Evolutionary conservation across 2,113 vertebrate genomes (phyloP).

Genomic region (Scomber japonicus): DNA sequence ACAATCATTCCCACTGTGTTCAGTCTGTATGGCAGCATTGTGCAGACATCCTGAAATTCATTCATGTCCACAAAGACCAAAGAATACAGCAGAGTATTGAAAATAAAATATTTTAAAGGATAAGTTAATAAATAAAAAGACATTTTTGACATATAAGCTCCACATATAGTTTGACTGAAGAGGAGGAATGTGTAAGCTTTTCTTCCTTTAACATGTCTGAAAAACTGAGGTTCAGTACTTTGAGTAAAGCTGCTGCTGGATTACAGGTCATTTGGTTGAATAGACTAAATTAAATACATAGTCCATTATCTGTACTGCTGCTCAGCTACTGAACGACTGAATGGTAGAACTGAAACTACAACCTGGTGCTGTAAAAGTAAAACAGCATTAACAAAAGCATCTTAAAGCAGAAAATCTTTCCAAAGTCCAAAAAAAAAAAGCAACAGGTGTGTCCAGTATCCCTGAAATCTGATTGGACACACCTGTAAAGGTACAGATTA

Average conservation of each 20-base stretch:
- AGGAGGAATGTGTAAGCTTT: not conserved
- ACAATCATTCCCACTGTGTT: slow-evolving; percentile 12
- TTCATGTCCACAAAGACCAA: slow-evolving; percentile 1
- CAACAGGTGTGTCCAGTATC: not conserved
- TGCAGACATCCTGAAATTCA: not conserved
- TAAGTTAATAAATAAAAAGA: slow-evolving; percentile 25
- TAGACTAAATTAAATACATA: too few species aligned
- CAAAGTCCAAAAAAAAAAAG: too few species aligned
- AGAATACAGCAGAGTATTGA: not conserved
- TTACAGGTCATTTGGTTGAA: too few species aligned
- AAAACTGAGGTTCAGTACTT: not conserved
- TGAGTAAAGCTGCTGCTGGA: too few species aligned
- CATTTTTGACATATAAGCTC: not conserved
- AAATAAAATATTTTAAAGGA: slow-evolving; percentile 3
- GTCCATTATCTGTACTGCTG: too few species aligned
- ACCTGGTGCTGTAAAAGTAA: too few species aligned
- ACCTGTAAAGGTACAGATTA: not conserved
- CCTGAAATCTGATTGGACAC: slow-evolving; percentile 5
- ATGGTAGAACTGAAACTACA: too few species aligned
- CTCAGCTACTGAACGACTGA: too few species aligned
- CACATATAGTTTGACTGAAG: not conserved
- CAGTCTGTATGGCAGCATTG: slow-evolving; percentile 19
- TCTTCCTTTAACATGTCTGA: too few species aligned
- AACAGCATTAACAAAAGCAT: too few species aligned
- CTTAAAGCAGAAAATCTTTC: too few species aligned